Evolutionary conservation across 2,797 vertebrate species (phyloP), one percentile per base, ranked within the genome.

Genomic region (Ibycter americanus): DNA sequence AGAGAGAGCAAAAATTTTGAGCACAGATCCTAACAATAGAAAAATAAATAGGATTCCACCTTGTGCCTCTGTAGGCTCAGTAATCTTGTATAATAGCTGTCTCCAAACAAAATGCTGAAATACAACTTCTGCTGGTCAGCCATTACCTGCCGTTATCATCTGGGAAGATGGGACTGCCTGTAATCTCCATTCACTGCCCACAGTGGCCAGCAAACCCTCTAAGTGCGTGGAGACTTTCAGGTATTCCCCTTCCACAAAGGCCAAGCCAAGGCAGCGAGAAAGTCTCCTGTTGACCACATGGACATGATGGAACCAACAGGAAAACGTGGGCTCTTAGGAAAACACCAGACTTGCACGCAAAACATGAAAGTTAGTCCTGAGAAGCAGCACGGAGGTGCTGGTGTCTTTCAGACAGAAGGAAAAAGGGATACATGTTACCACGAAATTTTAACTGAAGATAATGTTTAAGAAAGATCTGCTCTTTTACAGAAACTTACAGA

Each of bases 281-380:
- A 11, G 32, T 65, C 38, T 76, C 26, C 54, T 68, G 36, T 21
- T 86, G 61, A 26, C 18, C 12, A 26, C 26, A 17, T 16, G n/a
- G 54, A 32, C 0, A 0, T 83, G 27, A 71, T 9, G 3, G 8
- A 55, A 11, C 9, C 12, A 55, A 32, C 1, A 78, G 9, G 8
- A 79, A 59, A 80, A 54, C 4, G 8, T 13, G 15, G 26, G 36
- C 6, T 66, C 34, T 72, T 51, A 29, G 15, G 40, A 84, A 58
- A 62, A 72, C 15, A 11, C 26, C 36, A 46, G n/a, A 56, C 5
- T 54, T 63, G 20, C 11, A 46, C 2, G 3, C 13, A 54, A 91
- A 79, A 72, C 34, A 22, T 27, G 38, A 29, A 77, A 62, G 79
- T 55, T 36, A 21, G 1, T 51, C 51, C 40, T 66, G 32, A 78